Conservation (phyloP, 2,797 vertebrate genomes). For the Florisuga fusca region DNA sequence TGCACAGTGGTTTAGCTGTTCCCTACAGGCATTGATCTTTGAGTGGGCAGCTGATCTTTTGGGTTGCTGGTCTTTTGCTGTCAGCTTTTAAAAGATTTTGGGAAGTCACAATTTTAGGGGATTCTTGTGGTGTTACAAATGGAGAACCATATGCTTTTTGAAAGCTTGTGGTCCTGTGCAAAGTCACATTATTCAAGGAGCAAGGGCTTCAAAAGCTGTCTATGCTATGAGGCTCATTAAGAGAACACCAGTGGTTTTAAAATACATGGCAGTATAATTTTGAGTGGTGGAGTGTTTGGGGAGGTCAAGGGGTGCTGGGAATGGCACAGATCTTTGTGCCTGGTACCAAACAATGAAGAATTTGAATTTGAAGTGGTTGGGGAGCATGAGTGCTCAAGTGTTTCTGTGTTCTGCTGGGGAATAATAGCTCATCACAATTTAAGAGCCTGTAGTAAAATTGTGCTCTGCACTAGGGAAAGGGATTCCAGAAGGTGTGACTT, state of each 20-base stretch:
- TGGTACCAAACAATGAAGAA: background rate
- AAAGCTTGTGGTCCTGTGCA: background rate
- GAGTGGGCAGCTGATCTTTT: background rate
- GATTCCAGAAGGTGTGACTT: background rate
- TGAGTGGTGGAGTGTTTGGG: background rate
- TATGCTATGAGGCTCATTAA: background rate
- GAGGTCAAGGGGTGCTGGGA: background rate
- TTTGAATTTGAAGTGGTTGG: background rate
- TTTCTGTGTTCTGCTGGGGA: background rate
- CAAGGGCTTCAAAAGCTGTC: background rate
- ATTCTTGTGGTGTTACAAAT: background rate
- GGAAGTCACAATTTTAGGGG: background rate
- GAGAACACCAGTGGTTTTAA: background rate
- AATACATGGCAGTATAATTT: background rate
- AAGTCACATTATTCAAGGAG: background rate
- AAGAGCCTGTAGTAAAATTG: background rate
- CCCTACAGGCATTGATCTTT: background rate
- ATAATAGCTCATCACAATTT: background rate
- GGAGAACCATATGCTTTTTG: background rate
- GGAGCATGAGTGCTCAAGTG: background rate
- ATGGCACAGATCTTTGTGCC: background rate
- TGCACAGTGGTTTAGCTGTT: background rate
- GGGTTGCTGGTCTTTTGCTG: background rate
- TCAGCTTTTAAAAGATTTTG: background rate
- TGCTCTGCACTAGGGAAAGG: rapidly evolving